A percentile compares a stretch with the other conserved stretches of the same genome.
phyloP scores from a whole-genome alignment of 1,140 invertebrate species.

The Lysiphlebus fabarum region DNA sequence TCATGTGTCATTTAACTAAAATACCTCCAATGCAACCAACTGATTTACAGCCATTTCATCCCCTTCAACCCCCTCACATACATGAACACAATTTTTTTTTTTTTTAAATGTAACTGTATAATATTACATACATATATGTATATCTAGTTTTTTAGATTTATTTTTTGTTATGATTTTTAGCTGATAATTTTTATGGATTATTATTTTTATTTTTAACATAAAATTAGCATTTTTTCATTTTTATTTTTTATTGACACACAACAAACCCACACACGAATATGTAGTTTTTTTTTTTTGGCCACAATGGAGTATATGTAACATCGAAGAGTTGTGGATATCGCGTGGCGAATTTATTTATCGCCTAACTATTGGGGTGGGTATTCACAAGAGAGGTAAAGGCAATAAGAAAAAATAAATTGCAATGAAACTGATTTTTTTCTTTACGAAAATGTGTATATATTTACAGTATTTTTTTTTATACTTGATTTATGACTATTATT shows the following conservation, averaged over 20 bases:
- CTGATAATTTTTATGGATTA: not conserved
- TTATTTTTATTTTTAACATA: not conserved
- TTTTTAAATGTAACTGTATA: too few species aligned
- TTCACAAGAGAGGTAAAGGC: constrained; percentile 22
- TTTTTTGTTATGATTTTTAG: constrained; percentile 4
- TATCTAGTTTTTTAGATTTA: constrained; percentile 10
- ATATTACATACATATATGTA: too few species aligned
- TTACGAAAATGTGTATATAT: not conserved
- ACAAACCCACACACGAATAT: constrained; percentile 12
- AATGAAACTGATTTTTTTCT: constrained; percentile 11
- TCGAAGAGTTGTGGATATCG: constrained; percentile 45
- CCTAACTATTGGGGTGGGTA: constrained; percentile 22
- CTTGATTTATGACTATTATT: not conserved
- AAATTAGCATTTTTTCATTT: not conserved
- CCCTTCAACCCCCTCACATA: not conserved
- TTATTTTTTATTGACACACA: constrained; percentile 8
- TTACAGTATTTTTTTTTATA: not conserved
- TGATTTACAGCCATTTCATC: constrained; percentile 47
- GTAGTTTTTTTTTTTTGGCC: constrained; percentile 20
- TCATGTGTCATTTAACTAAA: constrained; percentile 54
- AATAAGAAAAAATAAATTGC: constrained; percentile 18
- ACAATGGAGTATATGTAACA: constrained; percentile 10
- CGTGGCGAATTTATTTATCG: constrained; percentile 50
- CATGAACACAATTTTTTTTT: not conserved
- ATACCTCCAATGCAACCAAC: constrained; percentile 50